phyloP scores from a whole-genome alignment of 2,797 vertebrate species.

The Threskiornis aethiopicus region DNA sequence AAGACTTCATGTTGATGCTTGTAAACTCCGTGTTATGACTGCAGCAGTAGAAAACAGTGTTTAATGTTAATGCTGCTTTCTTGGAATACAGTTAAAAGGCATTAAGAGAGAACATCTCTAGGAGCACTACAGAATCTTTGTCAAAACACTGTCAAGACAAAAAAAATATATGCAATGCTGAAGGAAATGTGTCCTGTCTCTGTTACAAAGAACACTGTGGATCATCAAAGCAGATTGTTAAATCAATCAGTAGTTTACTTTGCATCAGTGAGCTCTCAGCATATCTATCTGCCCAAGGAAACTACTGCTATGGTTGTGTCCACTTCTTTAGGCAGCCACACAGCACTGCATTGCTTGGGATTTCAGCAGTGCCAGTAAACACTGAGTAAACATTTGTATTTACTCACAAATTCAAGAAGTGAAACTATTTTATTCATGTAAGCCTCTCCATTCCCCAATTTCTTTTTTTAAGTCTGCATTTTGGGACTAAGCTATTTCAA shows the following conservation, averaged over 20 bases:
- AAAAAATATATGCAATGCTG: neutral
- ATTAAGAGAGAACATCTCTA: neutral
- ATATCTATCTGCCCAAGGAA: neutral
- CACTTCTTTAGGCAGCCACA: neutral
- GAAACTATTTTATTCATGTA: neutral
- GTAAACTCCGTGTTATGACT: slow-evolving; percentile 32
- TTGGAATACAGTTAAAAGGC: neutral
- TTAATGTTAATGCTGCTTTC: slow-evolving; percentile 17
- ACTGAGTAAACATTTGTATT: neutral
- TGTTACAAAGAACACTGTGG: neutral
- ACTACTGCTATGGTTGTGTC: neutral
- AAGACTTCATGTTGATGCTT: neutral
- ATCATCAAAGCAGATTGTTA: neutral
- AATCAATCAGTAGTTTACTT: neutral
- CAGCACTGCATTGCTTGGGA: neutral
- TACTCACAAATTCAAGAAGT: neutral
- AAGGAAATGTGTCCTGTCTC: neutral
- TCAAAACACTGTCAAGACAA: slow-evolving; percentile 32
- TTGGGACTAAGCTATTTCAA: neutral
- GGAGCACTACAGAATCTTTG: neutral
- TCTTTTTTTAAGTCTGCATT: neutral
- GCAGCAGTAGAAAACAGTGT: slow-evolving; percentile 13
- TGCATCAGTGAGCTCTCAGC: neutral
- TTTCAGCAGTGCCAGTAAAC: slow-evolving; percentile 6
- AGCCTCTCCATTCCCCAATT: neutral